Base-by-base conservation (phyloP, 1,140 invertebrate genomes). In the Parapsyche elsis region DNA sequence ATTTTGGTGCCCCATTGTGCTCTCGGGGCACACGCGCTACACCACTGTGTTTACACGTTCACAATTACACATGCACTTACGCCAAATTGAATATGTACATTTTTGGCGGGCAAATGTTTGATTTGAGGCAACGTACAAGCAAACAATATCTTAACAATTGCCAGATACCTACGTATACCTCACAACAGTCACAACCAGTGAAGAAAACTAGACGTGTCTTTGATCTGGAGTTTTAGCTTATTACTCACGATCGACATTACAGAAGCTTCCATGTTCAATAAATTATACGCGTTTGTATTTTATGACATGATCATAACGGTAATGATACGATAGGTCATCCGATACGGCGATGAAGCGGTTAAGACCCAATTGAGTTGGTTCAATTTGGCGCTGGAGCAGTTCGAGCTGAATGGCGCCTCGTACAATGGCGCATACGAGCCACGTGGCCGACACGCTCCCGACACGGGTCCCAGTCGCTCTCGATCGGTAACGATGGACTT, bases 1-100 rank as follows among this genome's bases (percentile, higher is more conserved):
- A 82, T 82, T 80, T 78, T 67, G 79, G 67, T 73, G 24, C 12
- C 21, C 78, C 57, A 82, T 82, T 82, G 81, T 82, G 73, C 23
- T 59, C 77, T 16, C 14, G 19, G 44, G 9, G 19, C 46, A 24
- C 23, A 46, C 44, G 24, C 45, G 12, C 23, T 16, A 14, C 73
- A 46, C 49, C 45, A 16, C 23, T 64, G 53, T 21, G 53, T 61
- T 30, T 23, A 59, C 49, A 24, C 26, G 16, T 57, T 21, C 73
- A 49, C 73, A 59, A 26, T 26, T 30, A 59, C 73, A 75, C 21
- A 30, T 64, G 16, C 12, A 53, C 49, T 14, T 14, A 1, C 2
- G 49, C 49, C 1, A 53, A 53, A 53, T 16, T 38, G 30, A 53
- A 53, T 12, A 14, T 53, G 10, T 53, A 14, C 10, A 53, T 53